Percentiles rank a stretch among this genome's conserved stretches.
Conservation (phyloP, 1,140 invertebrate genomes). For the Probaryconus sp. region DNA sequence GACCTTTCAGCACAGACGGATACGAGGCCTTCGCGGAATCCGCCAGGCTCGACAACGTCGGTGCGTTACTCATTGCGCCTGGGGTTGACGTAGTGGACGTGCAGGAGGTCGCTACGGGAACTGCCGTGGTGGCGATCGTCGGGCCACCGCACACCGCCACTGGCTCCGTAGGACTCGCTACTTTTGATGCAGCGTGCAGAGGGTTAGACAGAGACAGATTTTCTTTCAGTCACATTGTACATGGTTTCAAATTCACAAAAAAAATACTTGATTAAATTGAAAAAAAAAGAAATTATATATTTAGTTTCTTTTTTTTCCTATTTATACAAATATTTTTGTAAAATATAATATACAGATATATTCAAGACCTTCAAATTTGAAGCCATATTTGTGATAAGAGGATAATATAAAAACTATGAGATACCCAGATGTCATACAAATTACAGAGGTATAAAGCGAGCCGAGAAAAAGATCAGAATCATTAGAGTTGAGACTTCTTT, state of each 20-base stretch:
- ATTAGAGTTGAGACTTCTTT: too few relatives aligned
- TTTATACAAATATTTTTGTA: too few relatives aligned
- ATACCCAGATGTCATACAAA: background rate
- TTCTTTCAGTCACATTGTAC: background rate
- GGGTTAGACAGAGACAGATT: constrained; percentile 53
- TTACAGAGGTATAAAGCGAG: constrained; percentile 1
- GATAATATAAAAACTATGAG: too few relatives aligned
- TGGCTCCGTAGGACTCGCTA: constrained; percentile 57
- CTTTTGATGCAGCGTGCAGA: constrained; percentile 47
- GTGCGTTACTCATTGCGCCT: constrained; percentile 31
- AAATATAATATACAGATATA: too few relatives aligned
- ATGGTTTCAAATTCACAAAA: constrained; percentile 13
- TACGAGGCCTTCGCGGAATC: constrained; percentile 78
- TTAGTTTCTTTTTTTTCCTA: too few relatives aligned
- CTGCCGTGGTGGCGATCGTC: constrained; percentile 40
- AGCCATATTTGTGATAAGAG: too few relatives aligned
- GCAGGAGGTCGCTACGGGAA: constrained; percentile 70
- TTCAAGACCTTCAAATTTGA: too few relatives aligned
- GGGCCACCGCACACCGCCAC: constrained; percentile 41
- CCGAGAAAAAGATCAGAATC: too few relatives aligned
- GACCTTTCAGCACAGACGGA: constrained; percentile 86
- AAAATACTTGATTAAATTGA: too few relatives aligned
- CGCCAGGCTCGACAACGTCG: constrained; percentile 70
- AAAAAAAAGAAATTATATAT: too few relatives aligned
- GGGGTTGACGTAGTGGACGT: constrained; percentile 63